Conservation (phyloP, 2,888 invertebrate species). For the Syritta pipiens region DNA sequence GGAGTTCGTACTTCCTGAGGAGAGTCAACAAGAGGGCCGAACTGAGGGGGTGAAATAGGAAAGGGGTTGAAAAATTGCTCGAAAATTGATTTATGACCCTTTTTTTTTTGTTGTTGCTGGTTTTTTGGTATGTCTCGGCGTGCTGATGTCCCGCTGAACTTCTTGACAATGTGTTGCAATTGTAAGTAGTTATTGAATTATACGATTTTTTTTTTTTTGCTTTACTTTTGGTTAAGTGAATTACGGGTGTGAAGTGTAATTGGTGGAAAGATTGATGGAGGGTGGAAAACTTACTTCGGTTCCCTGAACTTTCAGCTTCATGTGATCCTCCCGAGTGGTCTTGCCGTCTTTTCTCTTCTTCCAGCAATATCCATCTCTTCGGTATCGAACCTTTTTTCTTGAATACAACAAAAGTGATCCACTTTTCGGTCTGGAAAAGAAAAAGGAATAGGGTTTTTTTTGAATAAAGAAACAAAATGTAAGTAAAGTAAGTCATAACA, state of each 20-base stretch:
- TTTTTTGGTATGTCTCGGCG: constrained; percentile 28
- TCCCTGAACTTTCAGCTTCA: constrained; percentile 99
- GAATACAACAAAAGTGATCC: constrained; percentile 98
- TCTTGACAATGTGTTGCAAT: constrained; percentile 56
- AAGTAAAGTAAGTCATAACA: no score
- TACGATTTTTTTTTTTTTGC: constrained; percentile 8
- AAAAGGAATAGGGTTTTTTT: no score
- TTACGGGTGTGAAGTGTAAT: constrained; percentile 30
- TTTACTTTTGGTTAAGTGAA: constrained; percentile 45
- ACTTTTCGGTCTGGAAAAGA: constrained; percentile 90
- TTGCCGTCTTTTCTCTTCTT: constrained; percentile 99
- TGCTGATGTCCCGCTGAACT: constrained; percentile 50
- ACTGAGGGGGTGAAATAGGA: not conserved
- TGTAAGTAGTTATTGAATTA: constrained; percentile 59
- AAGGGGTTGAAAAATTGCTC: constrained; percentile 59
- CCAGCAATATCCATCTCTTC: constrained; percentile 99
- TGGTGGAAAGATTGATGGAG: not conserved
- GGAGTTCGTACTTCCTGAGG: constrained; percentile 69
- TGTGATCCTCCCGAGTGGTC: constrained; percentile 98
- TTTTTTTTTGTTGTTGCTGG: constrained; percentile 15
- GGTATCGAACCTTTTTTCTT: constrained; percentile 95
- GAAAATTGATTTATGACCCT: constrained; percentile 63
- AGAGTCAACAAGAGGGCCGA: constrained; percentile 60
- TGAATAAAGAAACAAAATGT: no score
- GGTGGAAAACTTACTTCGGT: constrained; percentile 87